Conservation (phyloP, 2,113 vertebrate species). For the Melanostigma gelatinosum region DNA sequence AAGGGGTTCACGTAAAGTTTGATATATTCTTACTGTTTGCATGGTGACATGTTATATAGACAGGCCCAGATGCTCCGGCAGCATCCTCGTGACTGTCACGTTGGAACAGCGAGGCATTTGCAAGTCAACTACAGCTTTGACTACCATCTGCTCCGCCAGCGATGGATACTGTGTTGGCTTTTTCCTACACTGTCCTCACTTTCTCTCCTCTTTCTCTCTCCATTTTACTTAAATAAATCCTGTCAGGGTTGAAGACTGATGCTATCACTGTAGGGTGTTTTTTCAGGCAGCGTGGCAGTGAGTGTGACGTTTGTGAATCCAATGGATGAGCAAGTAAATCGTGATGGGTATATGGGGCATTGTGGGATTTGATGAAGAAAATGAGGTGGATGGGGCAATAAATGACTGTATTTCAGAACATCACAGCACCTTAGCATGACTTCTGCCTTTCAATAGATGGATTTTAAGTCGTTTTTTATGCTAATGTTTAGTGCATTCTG, state of each 20-base stretch:
- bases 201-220: conserved; percentile 20
- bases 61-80: conserved; percentile 77
- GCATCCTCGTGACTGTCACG: conserved; percentile 67
- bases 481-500: not conserved
- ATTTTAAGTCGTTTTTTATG: conserved; percentile 5
- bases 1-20: conserved; percentile 27
- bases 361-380: conserved; percentile 35
- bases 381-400: not conserved
- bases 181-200: conserved; percentile 45
- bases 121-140: conserved; percentile 76
- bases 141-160: conserved; percentile 79
- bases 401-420: conserved; percentile 11
- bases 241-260: conserved; percentile 53
- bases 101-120: conserved; percentile 72
- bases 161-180: conserved; percentile 60
- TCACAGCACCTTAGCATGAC: conserved; percentile 10
- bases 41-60: conserved; percentile 57
- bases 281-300: conserved; percentile 7
- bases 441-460: conserved; percentile 15
- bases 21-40: conserved; percentile 40
- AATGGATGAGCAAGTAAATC: conserved; percentile 29
- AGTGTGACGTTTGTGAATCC: conserved; percentile 47
- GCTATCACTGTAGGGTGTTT: conserved; percentile 39
- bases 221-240: conserved; percentile 48
- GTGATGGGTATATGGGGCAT: conserved; percentile 38